Evolutionary conservation across 2,888 invertebrate species (phyloP).

Genomic region (Megastigmus dorsalis): DNA sequence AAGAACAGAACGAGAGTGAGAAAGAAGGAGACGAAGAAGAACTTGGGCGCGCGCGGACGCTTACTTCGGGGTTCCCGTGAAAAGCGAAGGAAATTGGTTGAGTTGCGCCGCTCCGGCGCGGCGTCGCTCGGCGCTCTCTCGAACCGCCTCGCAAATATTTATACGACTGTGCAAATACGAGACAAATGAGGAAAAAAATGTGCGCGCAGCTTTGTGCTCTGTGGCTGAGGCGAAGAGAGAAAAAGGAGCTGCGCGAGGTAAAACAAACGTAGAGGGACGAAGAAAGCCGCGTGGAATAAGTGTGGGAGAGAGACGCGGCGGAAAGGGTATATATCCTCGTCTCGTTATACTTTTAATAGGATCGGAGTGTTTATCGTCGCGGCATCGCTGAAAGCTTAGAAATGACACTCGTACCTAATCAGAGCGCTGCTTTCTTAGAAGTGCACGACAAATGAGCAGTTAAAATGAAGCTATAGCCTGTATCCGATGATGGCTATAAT

Average conservation of each 20-base stretch:
- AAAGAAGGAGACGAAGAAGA: background rate
- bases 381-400: too few species aligned
- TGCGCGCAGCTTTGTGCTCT: background rate
- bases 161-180: slow-evolving; percentile 36
- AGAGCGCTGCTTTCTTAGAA: background rate
- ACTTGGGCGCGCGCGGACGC: background rate
- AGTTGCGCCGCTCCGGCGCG: background rate
- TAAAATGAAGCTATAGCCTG: too few species aligned
- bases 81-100: slow-evolving; percentile 29
- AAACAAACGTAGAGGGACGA: background rate
- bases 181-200: slow-evolving; percentile 29
- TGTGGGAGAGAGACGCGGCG: background rate
- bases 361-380: background rate
- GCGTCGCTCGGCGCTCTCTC: background rate
- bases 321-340: background rate
- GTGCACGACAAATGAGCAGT: too few species aligned
- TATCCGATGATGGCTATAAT: too few species aligned
- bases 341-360: background rate
- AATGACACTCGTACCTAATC: too few species aligned
- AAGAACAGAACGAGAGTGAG: background rate
- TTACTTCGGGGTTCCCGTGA: too few species aligned
- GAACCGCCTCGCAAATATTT: slow-evolving; percentile 40
- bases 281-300: background rate
- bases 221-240: background rate
- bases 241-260: background rate